Evolutionary conservation across 2,888 invertebrate genomes (phyloP).

Genomic region (Drosophila mimica): DNA sequence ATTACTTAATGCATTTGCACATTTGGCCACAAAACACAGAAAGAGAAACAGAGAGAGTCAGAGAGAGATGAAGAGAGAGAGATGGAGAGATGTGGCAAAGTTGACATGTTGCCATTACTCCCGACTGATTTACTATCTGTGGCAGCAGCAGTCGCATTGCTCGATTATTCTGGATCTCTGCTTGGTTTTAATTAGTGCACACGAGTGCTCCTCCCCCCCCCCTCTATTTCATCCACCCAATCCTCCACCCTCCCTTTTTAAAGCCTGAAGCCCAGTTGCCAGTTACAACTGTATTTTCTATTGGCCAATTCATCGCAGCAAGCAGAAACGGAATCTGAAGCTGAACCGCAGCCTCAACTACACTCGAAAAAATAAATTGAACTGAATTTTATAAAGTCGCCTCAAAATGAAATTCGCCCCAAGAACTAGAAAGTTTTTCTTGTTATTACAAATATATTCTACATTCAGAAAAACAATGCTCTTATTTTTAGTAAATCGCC

Average conservation of each 20-base stretch:
- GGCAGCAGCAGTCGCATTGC: constrained; percentile 43
- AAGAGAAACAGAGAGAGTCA: constrained; percentile 2
- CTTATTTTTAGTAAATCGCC: no score
- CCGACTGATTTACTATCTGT: constrained; percentile 63
- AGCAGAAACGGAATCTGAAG: constrained; percentile 18
- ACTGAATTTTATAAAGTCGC: background rate
- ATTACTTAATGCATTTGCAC: constrained; percentile 74
- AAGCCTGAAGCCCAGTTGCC: constrained; percentile 28
- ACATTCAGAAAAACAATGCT: no score
- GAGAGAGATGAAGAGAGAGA: background rate
- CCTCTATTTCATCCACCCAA: background rate
- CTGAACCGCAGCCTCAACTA: constrained; percentile 23
- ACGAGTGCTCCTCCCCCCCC: constrained; percentile 41
- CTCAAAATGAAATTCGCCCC: background rate
- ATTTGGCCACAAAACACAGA: constrained; percentile 45
- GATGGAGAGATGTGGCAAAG: constrained; percentile 25
- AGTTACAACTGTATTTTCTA: constrained; percentile 60
- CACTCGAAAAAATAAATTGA: background rate
- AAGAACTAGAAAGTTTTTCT: background rate
- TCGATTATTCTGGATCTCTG: constrained; percentile 58
- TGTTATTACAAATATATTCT: no score
- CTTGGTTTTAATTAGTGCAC: constrained; percentile 83
- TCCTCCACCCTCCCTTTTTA: background rate
- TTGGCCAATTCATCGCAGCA: constrained; percentile 82
- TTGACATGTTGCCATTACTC: constrained; percentile 56